Evolutionary conservation across 1,140 invertebrate genomes (phyloP), one percentile per base, ranked within the genome.

Genomic region (Papilio glaucus): DNA sequence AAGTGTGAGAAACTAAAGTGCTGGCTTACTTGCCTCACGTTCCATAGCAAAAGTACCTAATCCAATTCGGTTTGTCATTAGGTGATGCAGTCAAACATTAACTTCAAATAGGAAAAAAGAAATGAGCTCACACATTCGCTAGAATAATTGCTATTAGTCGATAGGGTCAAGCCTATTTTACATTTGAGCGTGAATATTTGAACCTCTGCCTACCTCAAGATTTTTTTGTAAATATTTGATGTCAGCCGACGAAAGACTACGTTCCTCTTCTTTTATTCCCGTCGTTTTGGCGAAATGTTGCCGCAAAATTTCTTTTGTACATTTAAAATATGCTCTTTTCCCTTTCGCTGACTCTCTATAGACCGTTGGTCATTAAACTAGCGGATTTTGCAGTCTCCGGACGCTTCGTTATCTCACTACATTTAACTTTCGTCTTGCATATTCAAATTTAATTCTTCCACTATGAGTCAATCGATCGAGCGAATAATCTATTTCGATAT

Each of bases 361-460:
- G 49, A 10, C 49, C 21, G 24, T 57, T 57, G 49, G 49, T 26
- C 21, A 57, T 57, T 57, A 57, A 57, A 57, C 49, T 57, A 57
- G 49, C 49, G 13, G 49, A 57, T 57, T 57, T 57, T 57, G 49
- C 49, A 26, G 49, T 57, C 49, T 57, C 49, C 49, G 21, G 49
- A 9, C 21, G 49, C 49, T 21, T 57, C 49, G 21, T 57, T 57
- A 57, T 57, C 15, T 57, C 49, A 24, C 49, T 57, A 57, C 49
- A 57, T 57, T 57, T 57, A 57, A 24, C 49, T 53, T 53, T 53
- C 49, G 24, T 57, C 49, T 57, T 57, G 49, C 21, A 57, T 57
- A 57, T 24, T 57, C 18, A 57, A 57, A 57, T 57, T 57, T 24
- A 57, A 57, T 57, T 24, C 10, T 57, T 57, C 21, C 49, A 57